Evolutionary conservation across 2,113 vertebrate genomes (phyloP).

Genomic region (Ochotona princeps): DNA sequence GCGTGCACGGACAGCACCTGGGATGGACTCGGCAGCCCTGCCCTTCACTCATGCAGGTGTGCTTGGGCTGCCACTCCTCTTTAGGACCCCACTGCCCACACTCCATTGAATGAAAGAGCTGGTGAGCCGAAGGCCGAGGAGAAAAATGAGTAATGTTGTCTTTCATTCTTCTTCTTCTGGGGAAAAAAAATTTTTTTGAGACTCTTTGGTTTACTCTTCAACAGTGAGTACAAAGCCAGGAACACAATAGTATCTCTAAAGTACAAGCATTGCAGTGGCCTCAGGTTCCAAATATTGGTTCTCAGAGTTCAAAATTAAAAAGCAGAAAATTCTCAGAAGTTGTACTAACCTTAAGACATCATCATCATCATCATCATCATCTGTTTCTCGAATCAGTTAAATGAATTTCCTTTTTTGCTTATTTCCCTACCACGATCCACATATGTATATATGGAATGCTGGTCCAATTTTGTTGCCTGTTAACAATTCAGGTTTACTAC

Average conservation of each 20-base stretch:
- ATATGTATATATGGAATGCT: background rate
- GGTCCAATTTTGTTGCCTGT: background rate
- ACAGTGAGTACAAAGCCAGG: background rate
- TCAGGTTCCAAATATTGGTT: background rate
- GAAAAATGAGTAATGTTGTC: background rate
- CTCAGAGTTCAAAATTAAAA: background rate
- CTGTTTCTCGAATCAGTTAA: slow-evolving; percentile 15
- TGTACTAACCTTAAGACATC: background rate
- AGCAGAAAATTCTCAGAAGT: background rate
- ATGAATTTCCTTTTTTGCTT: background rate
- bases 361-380: background rate
- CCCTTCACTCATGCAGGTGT: background rate
- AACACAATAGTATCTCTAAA: background rate
- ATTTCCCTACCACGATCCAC: no score
- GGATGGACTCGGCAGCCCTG: rapidly evolving
- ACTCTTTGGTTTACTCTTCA: background rate
- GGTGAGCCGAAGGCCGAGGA: background rate
- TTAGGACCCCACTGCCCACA: background rate
- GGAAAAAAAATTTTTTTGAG: background rate
- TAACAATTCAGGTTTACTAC: background rate
- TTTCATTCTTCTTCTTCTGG: background rate
- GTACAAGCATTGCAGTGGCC: background rate
- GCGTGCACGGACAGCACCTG: no score
- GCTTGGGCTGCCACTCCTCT: background rate
- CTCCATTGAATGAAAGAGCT: background rate